Percentiles rank a stretch among this genome's conserved stretches.
phyloP scores from a whole-genome alignment of 2,113 vertebrate genomes.

The Meles meles region DNA sequence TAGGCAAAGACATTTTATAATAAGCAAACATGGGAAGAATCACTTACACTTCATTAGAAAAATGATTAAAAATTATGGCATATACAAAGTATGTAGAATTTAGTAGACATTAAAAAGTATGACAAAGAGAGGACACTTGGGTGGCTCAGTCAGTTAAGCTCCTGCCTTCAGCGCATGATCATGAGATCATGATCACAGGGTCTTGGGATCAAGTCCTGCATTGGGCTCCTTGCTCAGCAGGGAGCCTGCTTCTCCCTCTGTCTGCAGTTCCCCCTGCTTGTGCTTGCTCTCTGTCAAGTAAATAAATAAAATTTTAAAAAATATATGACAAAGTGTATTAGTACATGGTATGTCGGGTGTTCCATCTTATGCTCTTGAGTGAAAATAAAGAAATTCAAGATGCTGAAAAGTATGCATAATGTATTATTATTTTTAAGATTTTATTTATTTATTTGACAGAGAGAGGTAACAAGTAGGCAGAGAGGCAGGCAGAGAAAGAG shows the following conservation, averaged over 20 bases:
- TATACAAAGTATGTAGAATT: not conserved
- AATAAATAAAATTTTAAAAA: not conserved
- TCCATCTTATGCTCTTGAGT: not conserved
- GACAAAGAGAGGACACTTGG: not conserved
- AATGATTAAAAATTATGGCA: not conserved
- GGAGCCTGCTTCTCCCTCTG: too few species aligned
- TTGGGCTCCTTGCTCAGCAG: too few species aligned
- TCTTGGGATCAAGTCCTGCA: too few species aligned
- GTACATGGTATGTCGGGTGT: not conserved
- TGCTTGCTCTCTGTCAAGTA: too few species aligned
- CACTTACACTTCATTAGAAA: not conserved
- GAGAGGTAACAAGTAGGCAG: too few species aligned
- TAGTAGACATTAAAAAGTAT: not conserved
- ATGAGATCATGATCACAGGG: too few species aligned
- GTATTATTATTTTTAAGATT: too few species aligned
- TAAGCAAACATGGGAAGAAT: not conserved
- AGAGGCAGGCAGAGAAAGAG: too few species aligned
- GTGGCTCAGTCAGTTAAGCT: too few species aligned
- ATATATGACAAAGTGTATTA: not conserved
- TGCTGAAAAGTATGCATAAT: not conserved
- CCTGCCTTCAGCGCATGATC: too few species aligned
- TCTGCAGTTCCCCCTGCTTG: too few species aligned
- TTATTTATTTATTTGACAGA: too few species aligned
- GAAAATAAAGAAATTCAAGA: not conserved
- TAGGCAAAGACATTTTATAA: not conserved